Base-by-base conservation (phyloP, 2,113 vertebrate species). In the Amphiprion ocellaris region DNA sequence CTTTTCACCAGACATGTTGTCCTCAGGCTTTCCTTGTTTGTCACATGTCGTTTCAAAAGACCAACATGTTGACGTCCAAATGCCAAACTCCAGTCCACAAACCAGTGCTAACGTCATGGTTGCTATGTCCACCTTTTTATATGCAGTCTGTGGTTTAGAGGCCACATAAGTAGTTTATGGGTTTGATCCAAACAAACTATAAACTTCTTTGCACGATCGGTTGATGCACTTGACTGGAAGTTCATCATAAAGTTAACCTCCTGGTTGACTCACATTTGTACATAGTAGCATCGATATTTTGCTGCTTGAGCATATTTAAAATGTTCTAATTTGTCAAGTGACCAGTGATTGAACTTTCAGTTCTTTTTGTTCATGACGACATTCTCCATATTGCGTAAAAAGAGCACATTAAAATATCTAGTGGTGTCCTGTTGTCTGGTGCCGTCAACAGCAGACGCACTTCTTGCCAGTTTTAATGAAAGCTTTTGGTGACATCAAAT, bases 381-480 rank as follows among this genome's bases (percentile, higher is more conserved):
- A 1, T 21, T 15, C 60, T n/a, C 44, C n/a, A 46, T 5, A 21
- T 19, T 33, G 23, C 10, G 66, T 69, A 16, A 28, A 77, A 47
- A 6, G 8, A 52, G 14, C 17, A 10, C 26, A 56, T 39, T 17
- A n/a, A 39, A 63, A 68, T 79, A 23, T 80, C 77, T 73, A 30
- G 10, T 6, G 15, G 49, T 55, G 12, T 19, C 47, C 55, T 44
- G 73, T 54, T 10, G 0, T 52, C 1, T 15, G 41, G 41, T 15
- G 41, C 41, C 12, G 2, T 7, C n/a, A 30, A 69, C 4, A 44
- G 44, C 55, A 44, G 37, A 44, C 47, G 4, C 46, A 33, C 39
- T 56, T 49, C 4, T 30, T 30, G 30, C 6, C 6, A 58, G 58
- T 55, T 53, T 61, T 9, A 28, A 26, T 62, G 15, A 47, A 41